Base-by-base conservation (phyloP, 2,888 invertebrate species). In the Anthophora plumipes region DNA sequence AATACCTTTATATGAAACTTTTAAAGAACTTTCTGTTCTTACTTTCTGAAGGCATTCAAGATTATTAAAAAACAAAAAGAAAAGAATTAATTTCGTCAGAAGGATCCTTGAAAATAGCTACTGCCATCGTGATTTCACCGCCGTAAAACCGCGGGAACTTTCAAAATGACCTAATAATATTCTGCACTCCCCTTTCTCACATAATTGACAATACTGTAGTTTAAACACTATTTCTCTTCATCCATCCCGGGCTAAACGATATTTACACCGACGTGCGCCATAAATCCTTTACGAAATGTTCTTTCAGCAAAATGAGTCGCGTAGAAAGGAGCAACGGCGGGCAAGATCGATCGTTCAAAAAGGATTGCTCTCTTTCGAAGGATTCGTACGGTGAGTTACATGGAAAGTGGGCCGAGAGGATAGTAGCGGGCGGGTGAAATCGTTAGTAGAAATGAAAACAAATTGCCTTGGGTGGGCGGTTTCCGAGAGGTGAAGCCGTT, bases 391-490 rank as follows among this genome's bases (percentile, higher is more conserved):
- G 52, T 22, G 43, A 54, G 11, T 11, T 55, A 22, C 64, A 67
- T 64, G 57, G 70, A 57, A 73, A 76, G 59, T 72, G 70, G 75
- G 66, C 70, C 57, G 73, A 25, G 55, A 50, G 61, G 57, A 31
- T 20, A 50, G 69, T 1, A 52, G 69, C 46, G 22, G 64, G 64
- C 31, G 31, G n/a, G 31, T 43, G 7, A 81, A 80, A 80, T 84
- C 77, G 87, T 88, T 87, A 85, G 75, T 52, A 82, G 79, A 87
- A 87, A 87, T 87, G 87, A 88, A 87, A 88, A 87, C 80, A 86
- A 84, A 87, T 87, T 86, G 87, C 78, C 63, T n/a, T 25, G 80
- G 77, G 61, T 55, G 67, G 82, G 70, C 25, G 63, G 78, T 41
- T 69, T 83, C 80, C 66, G 67, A 48, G 82, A 43, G 74, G 52